These are phyloP conservation scores for Planiliza haematocheilus DNA, from an alignment of 2,113 vertebrate genomes.

Conservation along the genomic window DNA sequence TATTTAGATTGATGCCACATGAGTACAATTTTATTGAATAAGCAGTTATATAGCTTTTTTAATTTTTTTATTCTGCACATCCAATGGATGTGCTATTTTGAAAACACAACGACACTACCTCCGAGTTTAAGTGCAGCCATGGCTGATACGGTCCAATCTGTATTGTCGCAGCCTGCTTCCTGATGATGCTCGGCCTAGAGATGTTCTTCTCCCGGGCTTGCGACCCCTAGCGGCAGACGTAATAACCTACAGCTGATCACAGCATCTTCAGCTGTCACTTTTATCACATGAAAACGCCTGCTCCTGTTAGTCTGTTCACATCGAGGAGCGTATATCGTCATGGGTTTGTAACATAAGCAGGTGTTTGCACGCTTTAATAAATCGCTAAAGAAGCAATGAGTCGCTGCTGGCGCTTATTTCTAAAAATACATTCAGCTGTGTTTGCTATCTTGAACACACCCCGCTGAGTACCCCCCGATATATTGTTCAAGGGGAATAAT, in stretches of 20 bases:
- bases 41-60: too few species aligned
- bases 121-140: not conserved
- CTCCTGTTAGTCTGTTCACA: not conserved
- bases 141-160: slow-evolving; percentile 3
- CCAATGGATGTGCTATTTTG: slow-evolving; percentile 22
- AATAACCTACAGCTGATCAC: not conserved
- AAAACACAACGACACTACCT: not conserved
- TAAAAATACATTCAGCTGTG: slow-evolving; percentile 25
- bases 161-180: slow-evolving; percentile 19
- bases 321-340: not conserved
- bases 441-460: slow-evolving; percentile 71
- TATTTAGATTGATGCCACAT: too few species aligned
- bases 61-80: too few species aligned
- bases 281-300: slow-evolving; percentile 33
- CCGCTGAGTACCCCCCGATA: slow-evolving; percentile 56
- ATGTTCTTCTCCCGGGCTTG: slow-evolving; percentile 7
- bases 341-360: slow-evolving; percentile 12
- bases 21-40: too few species aligned
- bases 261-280: slow-evolving; percentile 54
- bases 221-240: slow-evolving; percentile 46
- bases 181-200: not conserved
- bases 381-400: slow-evolving; percentile 27
- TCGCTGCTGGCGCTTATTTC: slow-evolving; percentile 3
- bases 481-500: slow-evolving; percentile 79
- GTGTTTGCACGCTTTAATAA: not conserved